Conservation (phyloP, 2,888 invertebrate species). For the Mythimna ferrago region DNA sequence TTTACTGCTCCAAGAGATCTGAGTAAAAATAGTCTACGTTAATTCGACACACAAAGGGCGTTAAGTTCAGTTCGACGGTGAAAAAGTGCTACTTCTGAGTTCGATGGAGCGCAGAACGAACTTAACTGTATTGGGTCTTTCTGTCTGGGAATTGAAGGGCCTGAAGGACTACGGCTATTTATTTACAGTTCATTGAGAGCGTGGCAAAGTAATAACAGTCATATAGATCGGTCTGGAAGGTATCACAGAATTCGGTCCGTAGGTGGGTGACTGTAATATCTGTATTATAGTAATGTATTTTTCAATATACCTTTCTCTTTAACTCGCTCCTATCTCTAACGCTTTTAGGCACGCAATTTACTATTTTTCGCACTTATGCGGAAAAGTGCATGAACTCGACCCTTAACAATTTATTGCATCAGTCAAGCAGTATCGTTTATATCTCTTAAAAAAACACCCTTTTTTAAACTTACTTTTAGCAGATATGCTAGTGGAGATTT, state of each 20-base stretch:
- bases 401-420: too few species aligned
- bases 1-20: constrained; percentile 30
- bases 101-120: constrained; percentile 2
- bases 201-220: not conserved
- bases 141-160: not conserved
- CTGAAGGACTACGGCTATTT: not conserved
- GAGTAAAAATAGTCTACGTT: constrained; percentile 6
- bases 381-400: too few species aligned
- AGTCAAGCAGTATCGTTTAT: too few species aligned
- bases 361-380: too few species aligned
- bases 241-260: not conserved
- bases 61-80: not conserved
- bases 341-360: too few species aligned
- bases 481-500: too few species aligned
- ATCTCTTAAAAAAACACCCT: too few species aligned
- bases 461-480: too few species aligned
- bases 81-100: constrained; percentile 15
- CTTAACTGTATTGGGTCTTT: constrained; percentile 5
- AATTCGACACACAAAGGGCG: constrained; percentile 25
- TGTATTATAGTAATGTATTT: not conserved
- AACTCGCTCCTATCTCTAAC: too few species aligned
- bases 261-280: not conserved
- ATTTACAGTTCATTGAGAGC: not conserved
- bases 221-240: not conserved
- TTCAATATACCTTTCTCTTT: too few species aligned